Conservation (phyloP, 1,140 invertebrate genomes). For the Hormaphis cornu region DNA sequence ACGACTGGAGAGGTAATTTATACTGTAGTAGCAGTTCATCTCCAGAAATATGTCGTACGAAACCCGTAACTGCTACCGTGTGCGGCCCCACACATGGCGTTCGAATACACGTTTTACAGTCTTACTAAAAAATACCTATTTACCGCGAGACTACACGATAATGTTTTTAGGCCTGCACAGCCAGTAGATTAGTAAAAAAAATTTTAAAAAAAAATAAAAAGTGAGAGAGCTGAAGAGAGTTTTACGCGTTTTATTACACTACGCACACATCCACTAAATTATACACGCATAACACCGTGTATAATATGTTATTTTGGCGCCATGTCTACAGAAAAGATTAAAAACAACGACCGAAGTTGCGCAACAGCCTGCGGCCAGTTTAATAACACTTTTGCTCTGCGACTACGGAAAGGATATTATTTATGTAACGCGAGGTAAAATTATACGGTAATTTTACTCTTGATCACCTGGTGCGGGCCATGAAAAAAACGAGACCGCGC, state of each 20-base stretch:
- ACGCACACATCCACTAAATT: neutral
- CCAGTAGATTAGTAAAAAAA: too few relatives aligned
- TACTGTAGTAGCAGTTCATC: too few relatives aligned
- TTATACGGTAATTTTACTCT: neutral
- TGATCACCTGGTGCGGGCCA: neutral
- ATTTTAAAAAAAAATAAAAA: too few relatives aligned
- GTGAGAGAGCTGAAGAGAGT: neutral
- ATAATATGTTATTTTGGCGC: neutral
- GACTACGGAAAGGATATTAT: neutral
- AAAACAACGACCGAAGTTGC: constrained; percentile 10
- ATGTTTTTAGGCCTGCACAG: too few relatives aligned
- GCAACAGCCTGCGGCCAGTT: neutral
- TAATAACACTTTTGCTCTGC: constrained; percentile 14
- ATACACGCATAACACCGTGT: neutral
- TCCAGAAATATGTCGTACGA: too few relatives aligned
- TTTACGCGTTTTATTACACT: neutral
- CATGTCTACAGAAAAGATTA: constrained; percentile 17
- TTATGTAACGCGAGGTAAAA: too few relatives aligned
- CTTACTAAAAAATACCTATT: too few relatives aligned
- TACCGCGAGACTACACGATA: too few relatives aligned
- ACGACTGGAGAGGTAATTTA: too few relatives aligned
- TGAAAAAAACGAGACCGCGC: neutral
- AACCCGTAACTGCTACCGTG: too few relatives aligned
- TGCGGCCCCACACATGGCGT: too few relatives aligned
- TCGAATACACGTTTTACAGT: too few relatives aligned